These are phyloP conservation scores for Tromatobia lineatoria DNA, from an alignment of 2,888 invertebrate genomes.

Conservation along the genomic window DNA sequence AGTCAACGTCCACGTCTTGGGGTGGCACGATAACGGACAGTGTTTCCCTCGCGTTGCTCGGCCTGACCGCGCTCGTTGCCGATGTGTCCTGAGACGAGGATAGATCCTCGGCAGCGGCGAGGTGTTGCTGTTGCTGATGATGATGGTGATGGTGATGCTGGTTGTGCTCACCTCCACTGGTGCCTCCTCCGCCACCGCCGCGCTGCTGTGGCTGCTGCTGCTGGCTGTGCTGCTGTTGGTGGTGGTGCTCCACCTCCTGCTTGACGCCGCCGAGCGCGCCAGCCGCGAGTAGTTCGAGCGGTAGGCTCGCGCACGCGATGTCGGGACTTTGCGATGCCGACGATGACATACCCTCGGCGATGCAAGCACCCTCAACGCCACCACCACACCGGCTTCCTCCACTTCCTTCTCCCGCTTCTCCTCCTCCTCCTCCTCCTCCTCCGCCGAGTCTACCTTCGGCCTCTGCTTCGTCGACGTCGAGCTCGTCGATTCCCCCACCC, in stretches of 20 bases:
- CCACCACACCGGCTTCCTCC: conserved; percentile 72
- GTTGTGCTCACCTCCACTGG: conserved; percentile 74
- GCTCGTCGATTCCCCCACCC: conserved; percentile 68
- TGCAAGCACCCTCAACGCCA: conserved; percentile 72
- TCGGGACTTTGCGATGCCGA: conserved; percentile 85
- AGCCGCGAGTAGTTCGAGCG: conserved; percentile 84
- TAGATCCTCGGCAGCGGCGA: conserved; percentile 83
- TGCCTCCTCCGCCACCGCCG: conserved; percentile 77
- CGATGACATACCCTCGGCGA: conserved; percentile 84
- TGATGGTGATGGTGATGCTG: conserved; percentile 61
- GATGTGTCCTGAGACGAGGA: conserved; percentile 82
- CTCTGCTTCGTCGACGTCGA: conserved; percentile 60
- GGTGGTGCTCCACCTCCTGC: conserved; percentile 80
- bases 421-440: conserved; percentile 64
- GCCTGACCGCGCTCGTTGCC: conserved; percentile 66
- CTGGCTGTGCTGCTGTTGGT: conserved; percentile 78
- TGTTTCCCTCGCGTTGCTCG: conserved; percentile 78
- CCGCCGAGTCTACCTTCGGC: conserved; percentile 62
- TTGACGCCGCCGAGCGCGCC: conserved; percentile 85
- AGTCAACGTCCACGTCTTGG: conserved; percentile 85
- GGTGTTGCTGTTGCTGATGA: conserved; percentile 79
- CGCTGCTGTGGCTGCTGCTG: conserved; percentile 82
- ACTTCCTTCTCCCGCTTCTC: conserved; percentile 72
- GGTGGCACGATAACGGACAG: conserved; percentile 86
- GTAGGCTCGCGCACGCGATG: conserved; percentile 85